Base-by-base conservation (phyloP, 2,888 invertebrate species). In the Drosophila bunnanda region DNA sequence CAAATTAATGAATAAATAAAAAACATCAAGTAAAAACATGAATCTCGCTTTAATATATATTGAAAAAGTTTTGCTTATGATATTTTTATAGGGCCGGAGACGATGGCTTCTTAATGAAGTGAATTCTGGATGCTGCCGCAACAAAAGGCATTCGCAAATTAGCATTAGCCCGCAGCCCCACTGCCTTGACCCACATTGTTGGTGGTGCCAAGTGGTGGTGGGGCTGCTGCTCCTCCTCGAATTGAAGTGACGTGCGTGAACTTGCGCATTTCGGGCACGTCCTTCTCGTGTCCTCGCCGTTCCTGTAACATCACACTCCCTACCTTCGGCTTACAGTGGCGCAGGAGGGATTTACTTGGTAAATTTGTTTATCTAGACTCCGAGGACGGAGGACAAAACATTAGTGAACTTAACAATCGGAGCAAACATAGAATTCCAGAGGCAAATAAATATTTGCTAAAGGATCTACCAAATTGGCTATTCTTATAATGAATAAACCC, bases 231-330 rank as follows among this genome's bases (percentile, higher is more conserved):
- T 44, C 4, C 44, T 44, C 9, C 72, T 44, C 64, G 65, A 73
- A 78, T 78, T 76, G 58, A 68, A 79, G 77, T 76, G 80, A 80
- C 76, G 78, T 84, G 87, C 76, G 70, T 83, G 67, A 84, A 80
- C 68, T 85, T 85, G 70, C 62, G 73, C 79, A 85, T 84, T 85
- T 84, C 77, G 69, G 75, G 80, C 85, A 87, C 85, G 85, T 87
- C 65, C 72, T 79, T 62, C 36, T 68, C 77, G 77, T 74, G 77
- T 74, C 76, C 70, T 73, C 67, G 68, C 61, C 71, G 69, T 67
- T 67, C 76, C 81, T 75, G 75, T 68, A 71, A 22, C 43, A 36
- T 54, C 36, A 32, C 52, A 46, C 22, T 39, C 15, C 46, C 1
- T 4, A 20, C 34, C 48, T 34, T 22, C 10, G 3, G 6, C 8